Percentiles rank a stretch among this genome's conserved stretches.
Evolutionary conservation across 2,113 vertebrate species (phyloP).

Genomic region (Daboia siamensis): DNA sequence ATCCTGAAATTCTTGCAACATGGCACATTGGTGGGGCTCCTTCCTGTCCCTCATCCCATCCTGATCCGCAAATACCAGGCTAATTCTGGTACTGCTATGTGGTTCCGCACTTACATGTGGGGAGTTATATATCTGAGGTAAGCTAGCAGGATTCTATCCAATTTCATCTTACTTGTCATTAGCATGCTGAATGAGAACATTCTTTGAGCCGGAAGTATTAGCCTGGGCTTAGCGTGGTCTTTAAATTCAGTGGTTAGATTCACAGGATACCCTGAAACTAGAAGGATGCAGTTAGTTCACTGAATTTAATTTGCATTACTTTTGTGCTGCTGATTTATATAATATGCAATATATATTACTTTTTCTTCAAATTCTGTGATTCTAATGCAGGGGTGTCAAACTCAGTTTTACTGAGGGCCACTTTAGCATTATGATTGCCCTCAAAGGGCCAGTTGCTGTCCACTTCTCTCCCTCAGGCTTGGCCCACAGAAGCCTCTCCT

Average conservation of each 20-base stretch:
- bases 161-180: background rate
- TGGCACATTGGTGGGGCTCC: constrained; percentile 92
- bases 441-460: too few relatives aligned
- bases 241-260: background rate
- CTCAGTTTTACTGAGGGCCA: too few relatives aligned
- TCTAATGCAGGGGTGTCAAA: too few relatives aligned
- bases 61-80: constrained; percentile 99
- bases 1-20: constrained; percentile 97
- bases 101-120: constrained; percentile 99
- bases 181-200: background rate
- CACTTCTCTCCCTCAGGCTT: too few relatives aligned
- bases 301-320: background rate
- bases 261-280: background rate
- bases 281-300: background rate
- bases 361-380: background rate
- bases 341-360: background rate
- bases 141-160: constrained; percentile 15
- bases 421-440: too few relatives aligned
- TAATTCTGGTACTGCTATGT: constrained; percentile 95
- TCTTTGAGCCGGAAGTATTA: too few relatives aligned
- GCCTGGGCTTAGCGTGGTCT: background rate
- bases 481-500: too few relatives aligned
- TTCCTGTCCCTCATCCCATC: constrained; percentile 96
- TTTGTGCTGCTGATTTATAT: background rate
- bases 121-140: constrained; percentile 97